Percentiles rank a stretch among this genome's conserved stretches.
Evolutionary conservation across 1,140 invertebrate species (phyloP).

Genomic region (Polypedilum pembai): DNA sequence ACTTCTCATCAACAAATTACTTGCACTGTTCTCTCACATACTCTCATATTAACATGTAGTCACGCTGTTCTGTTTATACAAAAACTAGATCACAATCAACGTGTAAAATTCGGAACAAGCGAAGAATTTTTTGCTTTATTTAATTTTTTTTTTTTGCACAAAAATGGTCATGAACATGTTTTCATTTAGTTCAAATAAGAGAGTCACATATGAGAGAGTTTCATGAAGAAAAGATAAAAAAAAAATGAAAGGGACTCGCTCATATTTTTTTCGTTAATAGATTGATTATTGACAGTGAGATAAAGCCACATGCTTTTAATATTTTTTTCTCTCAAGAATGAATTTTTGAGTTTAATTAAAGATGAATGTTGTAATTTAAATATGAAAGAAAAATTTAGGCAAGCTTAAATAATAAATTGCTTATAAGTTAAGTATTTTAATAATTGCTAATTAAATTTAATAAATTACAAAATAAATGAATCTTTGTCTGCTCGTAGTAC

Average conservation of each 20-base stretch:
- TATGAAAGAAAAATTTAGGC: too few relatives aligned
- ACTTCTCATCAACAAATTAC: neutral
- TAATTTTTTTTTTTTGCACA: slow-evolving; percentile 1
- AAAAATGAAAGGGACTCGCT: neutral
- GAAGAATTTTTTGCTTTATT: neutral
- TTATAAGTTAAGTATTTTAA: too few relatives aligned
- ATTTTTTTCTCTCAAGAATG: too few relatives aligned
- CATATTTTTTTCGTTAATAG: neutral
- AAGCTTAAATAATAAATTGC: too few relatives aligned
- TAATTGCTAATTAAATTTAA: too few relatives aligned
- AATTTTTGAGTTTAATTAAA: too few relatives aligned
- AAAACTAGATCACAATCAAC: slow-evolving; percentile 20
- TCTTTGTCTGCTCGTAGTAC: too few relatives aligned
- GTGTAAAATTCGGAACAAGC: slow-evolving; percentile 22
- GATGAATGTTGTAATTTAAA: too few relatives aligned
- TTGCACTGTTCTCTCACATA: neutral
- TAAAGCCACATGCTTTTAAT: too few relatives aligned
- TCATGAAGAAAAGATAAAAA: neutral
- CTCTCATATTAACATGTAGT: neutral
- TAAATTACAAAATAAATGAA: too few relatives aligned
- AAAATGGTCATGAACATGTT: slow-evolving; percentile 5
- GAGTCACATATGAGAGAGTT: neutral
- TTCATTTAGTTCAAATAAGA: neutral
- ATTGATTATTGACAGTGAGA: too few relatives aligned
- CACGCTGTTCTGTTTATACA: neutral